Evolutionary conservation across 2,797 vertebrate species (phyloP).

Genomic region (Amniataba percoides): DNA sequence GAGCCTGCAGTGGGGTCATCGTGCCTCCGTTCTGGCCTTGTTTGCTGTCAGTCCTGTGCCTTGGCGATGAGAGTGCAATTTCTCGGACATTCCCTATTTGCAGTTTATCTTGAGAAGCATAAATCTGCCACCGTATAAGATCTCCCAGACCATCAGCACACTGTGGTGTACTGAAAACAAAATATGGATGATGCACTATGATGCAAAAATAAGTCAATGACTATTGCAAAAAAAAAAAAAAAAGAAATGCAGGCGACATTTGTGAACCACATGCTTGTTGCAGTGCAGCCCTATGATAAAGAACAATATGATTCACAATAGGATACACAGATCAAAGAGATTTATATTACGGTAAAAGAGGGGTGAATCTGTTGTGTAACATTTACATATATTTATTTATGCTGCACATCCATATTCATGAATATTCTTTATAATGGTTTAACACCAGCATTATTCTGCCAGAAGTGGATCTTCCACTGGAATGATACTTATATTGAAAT

Average conservation of each 20-base stretch:
- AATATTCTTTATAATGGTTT: constrained; percentile 77
- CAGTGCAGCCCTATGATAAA: constrained; percentile 55
- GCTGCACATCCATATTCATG: constrained; percentile 82
- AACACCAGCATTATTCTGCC: constrained; percentile 79
- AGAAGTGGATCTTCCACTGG: constrained; percentile 82
- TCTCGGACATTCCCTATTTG: constrained; percentile 79
- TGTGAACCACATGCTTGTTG: constrained; percentile 70
- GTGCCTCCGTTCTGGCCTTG: constrained; percentile 73
- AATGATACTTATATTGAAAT: constrained; percentile 84
- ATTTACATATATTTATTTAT: constrained; percentile 81
- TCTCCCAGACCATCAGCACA: constrained; percentile 39
- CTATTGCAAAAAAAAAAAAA: constrained; percentile 47
- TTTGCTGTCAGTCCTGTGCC: constrained; percentile 72
- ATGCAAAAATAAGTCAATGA: constrained; percentile 59
- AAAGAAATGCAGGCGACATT: constrained; percentile 62
- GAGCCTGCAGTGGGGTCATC: constrained; percentile 54
- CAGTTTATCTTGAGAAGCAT: constrained; percentile 80
- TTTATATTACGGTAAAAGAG: constrained; percentile 70
- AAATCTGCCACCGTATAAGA: constrained; percentile 74
- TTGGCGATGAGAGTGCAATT: constrained; percentile 74
- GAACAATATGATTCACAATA: constrained; percentile 71
- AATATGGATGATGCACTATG: constrained; percentile 56
- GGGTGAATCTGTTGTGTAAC: constrained; percentile 72
- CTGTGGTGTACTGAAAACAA: constrained; percentile 19
- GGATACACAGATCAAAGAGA: constrained; percentile 73